A percentile compares a stretch with the other conserved stretches of the same genome.
Conservation (phyloP, 2,888 invertebrate genomes). For the Dorcus parallelipipedus region DNA sequence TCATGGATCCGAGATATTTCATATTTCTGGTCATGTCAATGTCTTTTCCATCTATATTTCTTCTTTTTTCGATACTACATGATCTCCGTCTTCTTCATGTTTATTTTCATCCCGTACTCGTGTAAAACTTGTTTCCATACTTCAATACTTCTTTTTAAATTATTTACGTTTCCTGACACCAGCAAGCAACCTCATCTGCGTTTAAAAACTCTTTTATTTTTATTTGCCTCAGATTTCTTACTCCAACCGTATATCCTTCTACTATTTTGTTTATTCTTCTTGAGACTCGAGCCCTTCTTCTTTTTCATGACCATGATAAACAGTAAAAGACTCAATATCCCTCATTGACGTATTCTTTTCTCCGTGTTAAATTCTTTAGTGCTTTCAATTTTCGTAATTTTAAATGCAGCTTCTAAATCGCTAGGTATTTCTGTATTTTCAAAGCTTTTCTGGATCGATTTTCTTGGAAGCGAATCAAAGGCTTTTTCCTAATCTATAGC, state of each 20-base stretch:
- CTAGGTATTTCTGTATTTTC: background rate
- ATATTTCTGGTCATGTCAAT: too few relatives aligned
- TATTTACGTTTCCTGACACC: background rate
- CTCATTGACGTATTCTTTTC: background rate
- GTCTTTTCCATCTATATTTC: background rate
- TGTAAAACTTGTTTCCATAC: background rate
- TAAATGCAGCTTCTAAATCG: background rate
- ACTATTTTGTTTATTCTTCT: background rate
- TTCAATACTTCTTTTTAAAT: background rate
- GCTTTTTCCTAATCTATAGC: too few relatives aligned
- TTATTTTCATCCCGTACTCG: background rate
- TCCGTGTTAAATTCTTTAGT: background rate
- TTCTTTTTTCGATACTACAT: background rate
- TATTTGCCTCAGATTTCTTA: background rate
- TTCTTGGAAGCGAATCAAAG: too few relatives aligned
- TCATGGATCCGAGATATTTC: too few relatives aligned
- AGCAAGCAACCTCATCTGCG: background rate
- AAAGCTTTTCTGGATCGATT: background rate
- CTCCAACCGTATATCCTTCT: background rate
- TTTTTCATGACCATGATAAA: background rate
- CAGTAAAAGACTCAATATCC: background rate
- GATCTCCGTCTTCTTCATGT: background rate
- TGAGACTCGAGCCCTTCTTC: background rate
- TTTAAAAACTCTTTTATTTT: background rate
- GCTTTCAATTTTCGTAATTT: background rate